A percentile compares a stretch with the other conserved stretches of the same genome.
These are phyloP conservation scores for Staurois parvus DNA, from an alignment of 2,797 vertebrate species.

Conservation along the genomic window DNA sequence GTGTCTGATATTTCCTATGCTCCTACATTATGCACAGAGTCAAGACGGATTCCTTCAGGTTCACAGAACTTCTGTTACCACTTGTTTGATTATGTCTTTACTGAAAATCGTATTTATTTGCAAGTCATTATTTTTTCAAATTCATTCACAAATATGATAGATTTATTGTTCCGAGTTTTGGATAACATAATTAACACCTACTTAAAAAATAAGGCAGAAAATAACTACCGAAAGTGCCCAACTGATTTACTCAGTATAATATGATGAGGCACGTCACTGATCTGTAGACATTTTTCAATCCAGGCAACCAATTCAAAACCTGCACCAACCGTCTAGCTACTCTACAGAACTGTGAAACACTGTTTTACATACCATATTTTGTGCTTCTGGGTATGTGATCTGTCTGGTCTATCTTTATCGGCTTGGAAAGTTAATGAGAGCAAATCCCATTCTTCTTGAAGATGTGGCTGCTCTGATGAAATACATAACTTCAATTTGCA, in stretches of 20 bases:
- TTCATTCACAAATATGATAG: too few relatives aligned
- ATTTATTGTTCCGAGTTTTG: too few relatives aligned
- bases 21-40: too few relatives aligned
- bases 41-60: too few relatives aligned
- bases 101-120: too few relatives aligned
- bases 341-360: neutral
- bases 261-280: too few relatives aligned
- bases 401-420: conserved; percentile 34
- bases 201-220: too few relatives aligned
- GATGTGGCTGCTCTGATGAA: conserved; percentile 69
- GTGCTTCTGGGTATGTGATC: conserved; percentile 5
- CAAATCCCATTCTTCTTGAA: conserved; percentile 64
- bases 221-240: neutral
- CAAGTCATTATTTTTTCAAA: too few relatives aligned
- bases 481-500: conserved; percentile 71
- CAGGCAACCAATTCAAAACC: neutral
- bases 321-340: neutral
- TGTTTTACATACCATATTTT: neutral
- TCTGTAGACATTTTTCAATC: neutral
- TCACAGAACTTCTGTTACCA: too few relatives aligned
- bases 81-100: too few relatives aligned
- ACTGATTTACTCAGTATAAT: neutral
- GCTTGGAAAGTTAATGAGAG: conserved; percentile 52
- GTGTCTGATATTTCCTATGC: too few relatives aligned
- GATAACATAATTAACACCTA: too few relatives aligned